Base-by-base conservation (phyloP, 2,797 vertebrate species). In the Notolepis coatsorum region DNA sequence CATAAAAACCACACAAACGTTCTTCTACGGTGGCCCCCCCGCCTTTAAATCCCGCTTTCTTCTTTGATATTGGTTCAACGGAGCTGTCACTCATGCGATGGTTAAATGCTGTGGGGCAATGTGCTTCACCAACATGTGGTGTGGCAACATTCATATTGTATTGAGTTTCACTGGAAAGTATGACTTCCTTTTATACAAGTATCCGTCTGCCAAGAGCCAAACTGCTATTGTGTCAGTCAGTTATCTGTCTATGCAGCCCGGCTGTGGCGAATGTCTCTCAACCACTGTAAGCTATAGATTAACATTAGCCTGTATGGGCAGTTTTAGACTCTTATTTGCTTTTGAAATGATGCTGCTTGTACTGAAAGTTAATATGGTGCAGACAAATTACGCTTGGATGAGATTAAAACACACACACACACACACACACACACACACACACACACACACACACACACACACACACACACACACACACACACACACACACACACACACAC, bases 151-250 rank as follows among this genome's bases (percentile, higher is more conserved):
- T 63, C 49, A 27, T 81, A 35, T 61, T 68, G 54, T 60, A 68
- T 81, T 78, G 81, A 4, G 70, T 83, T 82, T 78, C 66, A 71
- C 51, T 83, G 71, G 79, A 89, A 88, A 89, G 82, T 79, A 67
- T 77, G 60, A 84, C 74, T 69, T 62, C 46, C 48, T 45, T 45
- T 59, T 49, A 49, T 73, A 61, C 76, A 77, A 65, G 41, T 52
- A 35, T 54, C 33, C 66, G 45, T 62, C 62, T 56, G 68, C 61
- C 66, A 70, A 64, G 45, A 43, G 58, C 75, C 24, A 51, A 41
- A 45, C 28, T 30, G 55, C 53, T 56, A 58, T 64, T 41, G 71
- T 33, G 17, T 61, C 62, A 62, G 48, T 46, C 53, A 67, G 41
- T 24, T 25, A 41, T 59, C 51, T 17, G 52, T 61, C 17, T 15